These are phyloP conservation scores for Bactericera cockerelli DNA, from an alignment of 1,140 invertebrate genomes.

Conservation along the genomic window DNA sequence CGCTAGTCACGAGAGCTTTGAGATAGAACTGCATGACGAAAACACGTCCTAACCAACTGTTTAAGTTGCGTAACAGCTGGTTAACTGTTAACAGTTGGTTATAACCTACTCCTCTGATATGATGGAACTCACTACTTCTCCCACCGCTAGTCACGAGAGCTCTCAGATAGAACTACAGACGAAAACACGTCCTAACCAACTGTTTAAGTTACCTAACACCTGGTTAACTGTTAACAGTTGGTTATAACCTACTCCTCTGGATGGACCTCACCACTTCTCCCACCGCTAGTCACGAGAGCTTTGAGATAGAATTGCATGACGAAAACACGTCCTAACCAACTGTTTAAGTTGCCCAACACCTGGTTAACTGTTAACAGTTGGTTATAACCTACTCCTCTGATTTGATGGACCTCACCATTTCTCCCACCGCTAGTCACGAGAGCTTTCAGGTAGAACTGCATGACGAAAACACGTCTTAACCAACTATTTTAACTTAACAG, in stretches of 20 bases:
- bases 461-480: conserved; percentile 3
- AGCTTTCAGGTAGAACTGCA: neutral
- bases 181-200: conserved; percentile 1
- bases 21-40: conserved; percentile 1
- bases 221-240: no score
- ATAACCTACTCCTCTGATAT: neutral
- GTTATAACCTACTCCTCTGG: conserved; percentile 1
- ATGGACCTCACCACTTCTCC: conserved; percentile 3
- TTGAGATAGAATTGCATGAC: neutral
- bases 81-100: no score
- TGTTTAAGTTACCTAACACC: no score
- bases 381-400: no score
- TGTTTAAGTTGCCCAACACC: no score
- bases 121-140: neutral
- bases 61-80: no score
- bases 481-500: no score
- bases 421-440: neutral
- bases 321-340: conserved; percentile 5
- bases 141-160: neutral
- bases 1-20: neutral
- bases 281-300: conserved; percentile 1
- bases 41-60: conserved; percentile 1
- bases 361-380: no score
- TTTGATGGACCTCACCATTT: conserved; percentile 2
- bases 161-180: neutral